A percentile compares a stretch with the other conserved stretches of the same genome.
Evolutionary conservation across 1,140 invertebrate genomes (phyloP).

Genomic region (Cydia amplana): DNA sequence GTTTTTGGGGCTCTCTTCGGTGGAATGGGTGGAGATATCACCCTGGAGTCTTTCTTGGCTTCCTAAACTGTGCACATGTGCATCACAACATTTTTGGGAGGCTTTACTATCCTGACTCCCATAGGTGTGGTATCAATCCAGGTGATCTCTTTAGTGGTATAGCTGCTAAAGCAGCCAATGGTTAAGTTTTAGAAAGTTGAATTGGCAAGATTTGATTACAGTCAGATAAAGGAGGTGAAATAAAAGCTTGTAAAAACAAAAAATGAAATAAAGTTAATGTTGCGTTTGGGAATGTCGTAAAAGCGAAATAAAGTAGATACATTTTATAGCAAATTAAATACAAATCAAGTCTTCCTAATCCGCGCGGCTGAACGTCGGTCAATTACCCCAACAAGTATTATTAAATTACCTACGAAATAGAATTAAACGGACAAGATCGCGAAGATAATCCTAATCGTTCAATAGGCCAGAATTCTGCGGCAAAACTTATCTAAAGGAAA

Average conservation of each 20-base stretch:
- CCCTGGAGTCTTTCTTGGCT: constrained; percentile 90
- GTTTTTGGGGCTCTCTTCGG: constrained; percentile 85
- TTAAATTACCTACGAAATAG: not conserved
- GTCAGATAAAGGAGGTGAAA: no score
- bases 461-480: not conserved
- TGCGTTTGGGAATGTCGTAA: not conserved
- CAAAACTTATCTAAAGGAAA: not conserved
- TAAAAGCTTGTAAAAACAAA: not conserved
- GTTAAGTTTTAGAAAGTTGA: no score
- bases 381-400: not conserved
- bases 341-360: constrained; percentile 20
- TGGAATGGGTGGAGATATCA: constrained; percentile 82
- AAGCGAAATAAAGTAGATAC: not conserved
- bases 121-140: no score
- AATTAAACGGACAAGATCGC: not conserved
- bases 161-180: no score
- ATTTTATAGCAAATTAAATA: not conserved
- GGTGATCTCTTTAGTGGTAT: no score
- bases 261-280: not conserved
- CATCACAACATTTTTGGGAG: constrained; percentile 88
- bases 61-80: constrained; percentile 88
- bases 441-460: not conserved
- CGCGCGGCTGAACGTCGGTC: not conserved
- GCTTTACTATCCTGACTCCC: constrained; percentile 87
- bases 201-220: not conserved